phyloP scores from a whole-genome alignment of 1,140 invertebrate species.

The Aethina tumida region DNA sequence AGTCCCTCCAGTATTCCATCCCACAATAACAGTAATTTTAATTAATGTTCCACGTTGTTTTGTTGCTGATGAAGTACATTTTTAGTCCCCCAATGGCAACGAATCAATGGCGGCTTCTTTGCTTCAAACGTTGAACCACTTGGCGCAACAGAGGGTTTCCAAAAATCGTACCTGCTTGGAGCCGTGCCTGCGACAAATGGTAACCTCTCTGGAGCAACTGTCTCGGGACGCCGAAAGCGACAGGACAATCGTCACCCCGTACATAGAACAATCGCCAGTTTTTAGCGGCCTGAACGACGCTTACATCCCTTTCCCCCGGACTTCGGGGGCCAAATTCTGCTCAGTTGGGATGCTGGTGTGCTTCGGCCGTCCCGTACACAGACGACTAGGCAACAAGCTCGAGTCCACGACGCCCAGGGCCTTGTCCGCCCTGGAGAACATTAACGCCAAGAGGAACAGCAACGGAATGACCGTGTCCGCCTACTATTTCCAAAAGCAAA shows the following conservation, averaged over 20 bases:
- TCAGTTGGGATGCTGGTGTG: slow-evolving; percentile 73
- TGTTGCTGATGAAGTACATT: too few species aligned
- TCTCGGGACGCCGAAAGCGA: slow-evolving; percentile 25
- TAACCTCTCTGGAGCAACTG: slow-evolving; percentile 55
- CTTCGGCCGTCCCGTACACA: slow-evolving; percentile 69
- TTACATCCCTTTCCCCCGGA: slow-evolving; percentile 89
- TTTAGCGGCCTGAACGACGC: slow-evolving; percentile 53
- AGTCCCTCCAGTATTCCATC: slow-evolving; percentile 60
- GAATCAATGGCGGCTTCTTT: slow-evolving; percentile 48
- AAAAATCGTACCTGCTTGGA: slow-evolving; percentile 73
- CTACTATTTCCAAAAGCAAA: slow-evolving; percentile 62
- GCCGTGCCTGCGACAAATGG: slow-evolving; percentile 65
- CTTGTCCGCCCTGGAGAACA: slow-evolving; percentile 61
- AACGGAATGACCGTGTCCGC: slow-evolving; percentile 52
- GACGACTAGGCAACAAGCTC: slow-evolving; percentile 54
- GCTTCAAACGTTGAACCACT: slow-evolving; percentile 60
- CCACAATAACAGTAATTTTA: too few species aligned
- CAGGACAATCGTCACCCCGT: slow-evolving; percentile 19
- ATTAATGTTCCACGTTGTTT: too few species aligned
- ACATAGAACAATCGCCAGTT: slow-evolving; percentile 28
- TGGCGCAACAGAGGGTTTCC: slow-evolving; percentile 60
- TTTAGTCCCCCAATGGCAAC: slow-evolving; percentile 44
- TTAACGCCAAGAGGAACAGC: slow-evolving; percentile 43
- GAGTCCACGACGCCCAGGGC: slow-evolving; percentile 66
- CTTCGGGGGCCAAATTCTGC: slow-evolving; percentile 88